Conservation (phyloP, 2,797 vertebrate species). For the Sarcoramphus papa region DNA sequence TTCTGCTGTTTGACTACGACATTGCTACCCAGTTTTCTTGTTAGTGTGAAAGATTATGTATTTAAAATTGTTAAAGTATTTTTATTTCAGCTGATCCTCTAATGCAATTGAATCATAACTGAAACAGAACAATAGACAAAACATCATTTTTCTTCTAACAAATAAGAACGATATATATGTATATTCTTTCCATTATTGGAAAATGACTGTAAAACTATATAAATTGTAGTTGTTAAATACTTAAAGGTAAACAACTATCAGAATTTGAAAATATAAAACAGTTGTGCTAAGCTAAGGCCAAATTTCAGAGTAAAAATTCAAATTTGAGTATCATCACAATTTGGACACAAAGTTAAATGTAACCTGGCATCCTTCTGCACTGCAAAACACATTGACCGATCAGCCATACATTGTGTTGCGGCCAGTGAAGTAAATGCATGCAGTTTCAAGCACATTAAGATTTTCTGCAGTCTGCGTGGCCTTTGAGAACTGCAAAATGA, state of each 20-base stretch:
- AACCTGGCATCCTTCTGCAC: not conserved
- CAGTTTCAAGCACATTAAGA: not conserved
- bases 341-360: not conserved
- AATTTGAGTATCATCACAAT: not conserved
- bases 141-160: not conserved
- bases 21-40: not conserved
- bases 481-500: not conserved
- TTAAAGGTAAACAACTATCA: not conserved
- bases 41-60: not conserved
- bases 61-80: not conserved
- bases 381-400: not conserved
- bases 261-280: not conserved
- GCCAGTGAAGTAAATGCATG: not conserved
- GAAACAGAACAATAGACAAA: not conserved
- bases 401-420: accelerated
- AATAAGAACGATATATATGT: not conserved
- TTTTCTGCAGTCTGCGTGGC: not conserved
- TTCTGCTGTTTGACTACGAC: slow-evolving; percentile 3
- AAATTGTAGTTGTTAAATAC: not conserved
- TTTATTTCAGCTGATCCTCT: not conserved
- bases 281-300: not conserved
- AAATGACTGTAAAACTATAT: not conserved
- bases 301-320: not conserved
- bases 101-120: not conserved
- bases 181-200: not conserved